phyloP scores from a whole-genome alignment of 1,140 invertebrate species.

The Euglossa dilemma region DNA sequence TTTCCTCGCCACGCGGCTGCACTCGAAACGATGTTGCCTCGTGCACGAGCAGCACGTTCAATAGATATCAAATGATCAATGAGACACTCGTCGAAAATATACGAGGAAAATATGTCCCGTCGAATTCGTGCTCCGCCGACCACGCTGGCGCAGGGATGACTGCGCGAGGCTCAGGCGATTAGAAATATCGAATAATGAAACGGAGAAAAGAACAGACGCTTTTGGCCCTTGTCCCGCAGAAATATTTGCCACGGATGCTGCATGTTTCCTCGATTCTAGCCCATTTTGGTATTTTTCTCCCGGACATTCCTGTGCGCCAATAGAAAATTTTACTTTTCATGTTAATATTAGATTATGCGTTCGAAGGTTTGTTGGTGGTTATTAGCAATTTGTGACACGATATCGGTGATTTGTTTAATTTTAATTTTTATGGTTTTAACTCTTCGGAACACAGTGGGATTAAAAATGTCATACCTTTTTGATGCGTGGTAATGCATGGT shows the following conservation, averaged over 20 bases:
- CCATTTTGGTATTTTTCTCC: too few relatives aligned
- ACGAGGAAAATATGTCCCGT: constrained; percentile 31
- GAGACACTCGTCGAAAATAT: constrained; percentile 36
- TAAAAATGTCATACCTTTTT: too few relatives aligned
- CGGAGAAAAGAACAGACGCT: background rate
- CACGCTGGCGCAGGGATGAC: background rate
- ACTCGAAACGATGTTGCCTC: constrained; percentile 47
- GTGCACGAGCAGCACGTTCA: constrained; percentile 42
- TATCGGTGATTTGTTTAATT: too few relatives aligned
- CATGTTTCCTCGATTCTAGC: background rate
- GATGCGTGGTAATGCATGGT: too few relatives aligned
- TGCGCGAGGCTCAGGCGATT: background rate
- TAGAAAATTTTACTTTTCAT: too few relatives aligned
- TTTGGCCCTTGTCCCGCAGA: background rate
- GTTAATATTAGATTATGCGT: too few relatives aligned
- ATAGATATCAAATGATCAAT: constrained; percentile 54
- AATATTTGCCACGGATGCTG: background rate
- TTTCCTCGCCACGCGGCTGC: background rate
- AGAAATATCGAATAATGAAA: constrained; percentile 3
- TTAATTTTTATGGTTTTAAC: too few relatives aligned
- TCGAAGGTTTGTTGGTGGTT: too few relatives aligned
- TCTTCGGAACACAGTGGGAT: too few relatives aligned
- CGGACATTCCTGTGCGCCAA: too few relatives aligned
- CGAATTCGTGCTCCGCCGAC: background rate
- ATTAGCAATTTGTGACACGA: too few relatives aligned